Percentiles rank a stretch among this genome's conserved stretches.
These are phyloP conservation scores for Botia almorhae DNA, from an alignment of 2,797 vertebrate genomes.

Conservation along the genomic window DNA sequence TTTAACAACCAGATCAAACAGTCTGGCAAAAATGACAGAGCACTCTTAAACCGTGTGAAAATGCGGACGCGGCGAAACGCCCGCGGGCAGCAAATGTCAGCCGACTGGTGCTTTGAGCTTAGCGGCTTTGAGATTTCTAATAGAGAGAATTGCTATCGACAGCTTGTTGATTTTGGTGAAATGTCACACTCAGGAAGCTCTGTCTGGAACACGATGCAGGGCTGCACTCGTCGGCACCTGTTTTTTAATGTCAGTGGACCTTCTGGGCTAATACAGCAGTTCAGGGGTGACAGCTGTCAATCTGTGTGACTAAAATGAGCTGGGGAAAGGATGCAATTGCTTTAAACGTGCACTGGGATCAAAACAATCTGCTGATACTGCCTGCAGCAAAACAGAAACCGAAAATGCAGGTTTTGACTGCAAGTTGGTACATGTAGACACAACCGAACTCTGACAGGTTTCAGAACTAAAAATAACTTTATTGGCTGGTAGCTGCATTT, in stretches of 20 bases:
- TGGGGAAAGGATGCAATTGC: constrained; percentile 49
- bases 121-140: constrained; percentile 50
- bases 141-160: constrained; percentile 51
- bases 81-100: constrained; percentile 33
- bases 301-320: constrained; percentile 44
- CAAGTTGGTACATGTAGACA: not conserved
- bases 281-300: constrained; percentile 54
- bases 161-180: constrained; percentile 59
- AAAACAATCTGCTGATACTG: constrained; percentile 29
- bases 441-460: not conserved
- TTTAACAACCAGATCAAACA: constrained; percentile 39
- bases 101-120: constrained; percentile 41
- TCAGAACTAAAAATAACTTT: not conserved
- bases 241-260: constrained; percentile 63
- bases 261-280: constrained; percentile 46
- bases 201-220: constrained; percentile 39
- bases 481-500: not conserved
- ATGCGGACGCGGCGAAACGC: constrained; percentile 30
- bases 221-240: constrained; percentile 46
- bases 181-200: constrained; percentile 60
- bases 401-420: constrained; percentile 6
- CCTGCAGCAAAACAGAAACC: constrained; percentile 15
- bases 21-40: constrained; percentile 10
- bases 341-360: constrained; percentile 38
- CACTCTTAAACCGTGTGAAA: constrained; percentile 21